These are phyloP conservation scores for Drosophila macrospina DNA, from an alignment of 2,888 invertebrate species.

Conservation along the genomic window DNA sequence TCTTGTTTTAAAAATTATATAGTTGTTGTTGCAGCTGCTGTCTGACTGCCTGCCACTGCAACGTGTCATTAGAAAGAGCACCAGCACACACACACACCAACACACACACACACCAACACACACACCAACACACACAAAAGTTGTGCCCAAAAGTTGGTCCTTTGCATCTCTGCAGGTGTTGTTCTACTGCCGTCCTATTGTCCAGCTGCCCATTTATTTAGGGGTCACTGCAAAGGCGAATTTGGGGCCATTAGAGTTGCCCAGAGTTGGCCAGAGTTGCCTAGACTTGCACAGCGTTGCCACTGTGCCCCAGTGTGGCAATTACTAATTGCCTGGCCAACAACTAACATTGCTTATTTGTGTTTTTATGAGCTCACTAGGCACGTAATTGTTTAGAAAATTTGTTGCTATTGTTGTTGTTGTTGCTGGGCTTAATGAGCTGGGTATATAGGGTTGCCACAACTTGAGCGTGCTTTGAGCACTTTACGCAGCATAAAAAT, in stretches of 20 bases:
- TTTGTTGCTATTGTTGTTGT: too few relatives aligned
- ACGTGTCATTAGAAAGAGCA: slow-evolving; percentile 66
- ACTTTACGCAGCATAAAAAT: neutral
- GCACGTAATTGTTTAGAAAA: slow-evolving; percentile 67
- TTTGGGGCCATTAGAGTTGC: slow-evolving; percentile 49
- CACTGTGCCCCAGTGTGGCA: slow-evolving; percentile 44
- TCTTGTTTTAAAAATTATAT: slow-evolving; percentile 61
- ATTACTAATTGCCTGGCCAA: slow-evolving; percentile 54
- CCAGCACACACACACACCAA: slow-evolving; percentile 28
- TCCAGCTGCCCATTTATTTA: slow-evolving; percentile 55
- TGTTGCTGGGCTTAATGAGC: too few relatives aligned
- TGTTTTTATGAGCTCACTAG: slow-evolving; percentile 60
- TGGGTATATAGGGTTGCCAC: slow-evolving; percentile 10
- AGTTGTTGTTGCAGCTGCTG: slow-evolving; percentile 35
- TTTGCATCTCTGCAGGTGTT: slow-evolving; percentile 62
- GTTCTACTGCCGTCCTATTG: slow-evolving; percentile 26
- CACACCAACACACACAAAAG: slow-evolving; percentile 36
- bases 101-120: slow-evolving; percentile 20
- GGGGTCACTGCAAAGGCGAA: slow-evolving; percentile 68
- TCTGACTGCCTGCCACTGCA: slow-evolving; percentile 54
- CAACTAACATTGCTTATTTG: slow-evolving; percentile 41
- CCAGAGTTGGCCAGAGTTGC: slow-evolving; percentile 23
- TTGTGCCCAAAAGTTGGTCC: slow-evolving; percentile 63
- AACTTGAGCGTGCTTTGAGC: neutral
- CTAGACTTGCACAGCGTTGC: slow-evolving; percentile 21